Evolutionary conservation across 2,888 invertebrate genomes (phyloP), one percentile per base, ranked within the genome.

Genomic region (Aspidiotus rigidus): DNA sequence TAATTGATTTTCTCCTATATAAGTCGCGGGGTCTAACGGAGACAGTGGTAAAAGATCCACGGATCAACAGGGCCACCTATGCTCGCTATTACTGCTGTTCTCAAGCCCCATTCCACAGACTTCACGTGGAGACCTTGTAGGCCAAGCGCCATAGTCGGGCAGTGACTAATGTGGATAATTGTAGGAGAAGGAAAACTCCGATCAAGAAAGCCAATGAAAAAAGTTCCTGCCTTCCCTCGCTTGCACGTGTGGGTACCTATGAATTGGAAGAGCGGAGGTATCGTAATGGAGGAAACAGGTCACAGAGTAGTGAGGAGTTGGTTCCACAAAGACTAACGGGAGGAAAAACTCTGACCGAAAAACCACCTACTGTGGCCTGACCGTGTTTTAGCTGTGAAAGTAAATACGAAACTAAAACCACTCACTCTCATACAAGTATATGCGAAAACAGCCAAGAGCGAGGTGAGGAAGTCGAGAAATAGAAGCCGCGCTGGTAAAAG

Each of bases 241-340:
- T n/a, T 49, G 49, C 49, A 49, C 2, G 49, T 49, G 49, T 6
- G 49, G 28, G 11, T 49, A n/a, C 49, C 49, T 49, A 49, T 49
- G 49, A 49, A 49, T 2, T 6, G 6, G 49, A 49, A 49, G 49
- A 49, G 49, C 49, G 10, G n/a, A 49, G 49, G 49, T 49, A 49
- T 6, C 2, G 49, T 49, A 49, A 49, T 49, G 49, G 49, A 49
- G 49, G 6, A 6, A n/a, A 6, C n/a, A 3, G 49, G 49, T 49
- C 49, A n/a, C 49, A 49, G n/a, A n/a, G 49, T n/a, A n/a, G n/a
- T n/a, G n/a, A 49, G 49, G 49, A 49, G 49, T 49, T 49, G 49
- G 49, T 11, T 49, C 2, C 6, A 2, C 49, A 13, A 49, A 49
- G 6, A 6, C 49, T 11, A 49, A 49, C n/a, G 49, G 49, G 3